These are phyloP conservation scores for Rhogogaster chlorosoma DNA, from an alignment of 2,888 invertebrate genomes.

Conservation along the genomic window DNA sequence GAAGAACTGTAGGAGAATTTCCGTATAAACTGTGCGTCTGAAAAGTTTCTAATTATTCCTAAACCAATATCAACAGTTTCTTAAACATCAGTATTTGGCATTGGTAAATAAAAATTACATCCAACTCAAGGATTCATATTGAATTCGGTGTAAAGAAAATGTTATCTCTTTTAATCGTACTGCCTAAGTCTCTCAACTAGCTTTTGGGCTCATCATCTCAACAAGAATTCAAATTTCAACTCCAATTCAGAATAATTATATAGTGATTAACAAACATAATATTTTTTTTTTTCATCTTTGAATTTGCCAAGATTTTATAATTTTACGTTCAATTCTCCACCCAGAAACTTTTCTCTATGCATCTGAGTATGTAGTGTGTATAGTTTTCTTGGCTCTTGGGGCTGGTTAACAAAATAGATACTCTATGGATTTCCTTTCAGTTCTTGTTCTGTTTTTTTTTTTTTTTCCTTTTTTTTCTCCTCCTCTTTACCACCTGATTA, in stretches of 20 bases:
- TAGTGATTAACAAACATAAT: background rate
- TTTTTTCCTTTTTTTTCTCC: background rate
- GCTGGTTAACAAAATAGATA: slow-evolving; percentile 18
- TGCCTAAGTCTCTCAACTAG: background rate
- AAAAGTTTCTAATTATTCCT: slow-evolving; percentile 21
- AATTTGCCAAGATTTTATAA: background rate
- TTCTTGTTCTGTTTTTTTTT: slow-evolving; percentile 57
- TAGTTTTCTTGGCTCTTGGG: background rate
- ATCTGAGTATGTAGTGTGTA: background rate
- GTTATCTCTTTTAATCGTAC: background rate
- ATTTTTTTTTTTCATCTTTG: background rate
- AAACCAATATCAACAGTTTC: slow-evolving; percentile 11
- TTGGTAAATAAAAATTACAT: background rate
- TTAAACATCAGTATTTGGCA: background rate
- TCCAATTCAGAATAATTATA: background rate
- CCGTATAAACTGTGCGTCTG: slow-evolving; percentile 3
- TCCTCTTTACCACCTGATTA: slow-evolving; percentile 22
- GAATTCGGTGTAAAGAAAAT: slow-evolving; percentile 1
- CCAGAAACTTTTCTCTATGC: background rate
- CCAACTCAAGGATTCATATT: background rate
- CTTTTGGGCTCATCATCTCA: background rate
- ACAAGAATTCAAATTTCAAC: background rate
- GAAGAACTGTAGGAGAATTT: slow-evolving; percentile 9
- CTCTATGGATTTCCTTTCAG: slow-evolving; percentile 38
- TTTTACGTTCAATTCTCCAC: background rate